Conservation (phyloP, 2,113 vertebrate genomes). For the Lontra canadensis region DNA sequence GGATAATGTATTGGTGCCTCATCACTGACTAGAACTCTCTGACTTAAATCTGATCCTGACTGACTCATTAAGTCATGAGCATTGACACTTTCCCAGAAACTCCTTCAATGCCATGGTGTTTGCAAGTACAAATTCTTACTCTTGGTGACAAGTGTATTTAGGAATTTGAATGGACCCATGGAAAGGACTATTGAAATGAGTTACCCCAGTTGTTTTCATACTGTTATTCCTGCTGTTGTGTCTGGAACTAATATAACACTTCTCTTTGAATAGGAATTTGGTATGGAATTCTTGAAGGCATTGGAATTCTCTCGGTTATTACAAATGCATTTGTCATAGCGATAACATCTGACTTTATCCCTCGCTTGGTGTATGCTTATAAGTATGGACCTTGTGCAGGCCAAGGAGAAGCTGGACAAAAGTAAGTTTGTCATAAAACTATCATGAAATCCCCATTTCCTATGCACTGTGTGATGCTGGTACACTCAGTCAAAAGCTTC, state of each 20-base stretch:
- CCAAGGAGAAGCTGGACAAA: constrained; percentile 92
- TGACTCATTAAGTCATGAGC: not conserved
- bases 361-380: constrained; percentile 96
- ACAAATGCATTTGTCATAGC: constrained; percentile 98
- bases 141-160: not conserved
- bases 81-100: not conserved
- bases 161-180: not conserved
- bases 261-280: constrained; percentile 91
- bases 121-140: not conserved
- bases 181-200: not conserved
- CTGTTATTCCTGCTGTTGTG: not conserved
- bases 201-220: not conserved
- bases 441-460: not conserved
- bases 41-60: not conserved
- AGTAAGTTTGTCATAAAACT: constrained; percentile 83
- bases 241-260: constrained; percentile 64
- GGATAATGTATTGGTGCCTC: not conserved
- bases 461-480: not conserved
- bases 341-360: constrained; percentile 97
- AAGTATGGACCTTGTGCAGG: constrained; percentile 96
- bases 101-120: not conserved
- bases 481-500: not conserved
- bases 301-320: constrained; percentile 96
- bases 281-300: constrained; percentile 96
- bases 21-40: not conserved